Conservation (phyloP, 2,113 vertebrate genomes). For the Plectropomus leopardus region DNA sequence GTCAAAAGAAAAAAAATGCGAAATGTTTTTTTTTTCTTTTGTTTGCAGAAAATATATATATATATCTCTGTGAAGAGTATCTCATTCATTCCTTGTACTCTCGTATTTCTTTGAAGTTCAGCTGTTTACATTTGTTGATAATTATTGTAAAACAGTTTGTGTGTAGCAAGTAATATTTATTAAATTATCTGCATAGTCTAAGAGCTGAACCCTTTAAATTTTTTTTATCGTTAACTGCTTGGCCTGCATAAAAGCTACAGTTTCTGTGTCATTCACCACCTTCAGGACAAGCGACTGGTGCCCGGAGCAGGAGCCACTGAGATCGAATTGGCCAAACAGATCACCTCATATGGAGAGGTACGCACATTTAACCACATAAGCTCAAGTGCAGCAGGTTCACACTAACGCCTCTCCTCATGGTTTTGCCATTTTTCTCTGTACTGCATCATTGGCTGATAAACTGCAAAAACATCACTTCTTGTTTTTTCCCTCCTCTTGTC, state of each 20-base stretch:
- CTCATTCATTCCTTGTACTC: too few species aligned
- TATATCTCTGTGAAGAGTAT: too few species aligned
- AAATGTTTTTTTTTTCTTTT: too few species aligned
- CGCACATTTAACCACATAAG: background rate
- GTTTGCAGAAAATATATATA: too few species aligned
- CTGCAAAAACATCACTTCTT: background rate
- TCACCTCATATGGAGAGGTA: constrained; percentile 97
- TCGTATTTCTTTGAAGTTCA: too few species aligned
- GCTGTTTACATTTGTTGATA: too few species aligned
- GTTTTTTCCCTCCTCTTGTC: background rate
- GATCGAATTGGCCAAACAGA: constrained; percentile 95
- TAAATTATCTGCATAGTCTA: too few species aligned
- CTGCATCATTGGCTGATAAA: background rate
- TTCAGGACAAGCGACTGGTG: constrained; percentile 92
- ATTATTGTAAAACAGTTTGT: too few species aligned
- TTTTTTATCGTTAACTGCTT: background rate
- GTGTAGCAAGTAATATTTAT: too few species aligned
- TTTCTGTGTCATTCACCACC: constrained; percentile 5
- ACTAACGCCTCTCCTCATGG: background rate
- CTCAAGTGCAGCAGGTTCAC: background rate
- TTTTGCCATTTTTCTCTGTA: background rate
- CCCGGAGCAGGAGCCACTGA: constrained; percentile 97
- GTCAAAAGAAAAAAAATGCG: too few species aligned
- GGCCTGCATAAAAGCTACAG: background rate
- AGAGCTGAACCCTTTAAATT: background rate